These are phyloP conservation scores for Fratercula arctica DNA, from an alignment of 2,797 vertebrate species.

Conservation along the genomic window DNA sequence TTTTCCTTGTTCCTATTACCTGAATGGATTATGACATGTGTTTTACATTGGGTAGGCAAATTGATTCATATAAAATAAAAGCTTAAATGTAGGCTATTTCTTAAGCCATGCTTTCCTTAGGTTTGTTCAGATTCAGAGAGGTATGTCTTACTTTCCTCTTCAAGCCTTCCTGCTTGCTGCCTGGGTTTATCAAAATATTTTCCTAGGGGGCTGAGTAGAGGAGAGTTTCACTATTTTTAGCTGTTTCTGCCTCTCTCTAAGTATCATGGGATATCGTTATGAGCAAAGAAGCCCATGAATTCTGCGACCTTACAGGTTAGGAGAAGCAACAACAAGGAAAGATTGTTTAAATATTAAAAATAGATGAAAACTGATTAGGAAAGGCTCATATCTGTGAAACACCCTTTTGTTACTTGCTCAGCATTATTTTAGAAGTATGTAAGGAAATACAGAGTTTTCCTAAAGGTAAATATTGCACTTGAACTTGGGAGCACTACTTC, in stretches of 20 bases:
- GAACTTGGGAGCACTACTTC: not conserved
- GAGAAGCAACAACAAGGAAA: not conserved
- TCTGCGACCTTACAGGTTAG: not conserved
- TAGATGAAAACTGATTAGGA: not conserved
- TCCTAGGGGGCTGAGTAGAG: not conserved
- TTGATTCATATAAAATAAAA: slow-evolving; percentile 26
- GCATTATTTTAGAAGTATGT: not conserved
- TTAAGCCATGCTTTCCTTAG: slow-evolving; percentile 38
- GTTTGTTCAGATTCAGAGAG: slow-evolving; percentile 52
- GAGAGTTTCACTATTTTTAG: slow-evolving; percentile 30
- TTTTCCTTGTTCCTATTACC: slow-evolving; percentile 45
- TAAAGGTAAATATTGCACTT: not conserved
- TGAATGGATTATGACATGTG: slow-evolving; percentile 53
- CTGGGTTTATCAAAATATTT: slow-evolving; percentile 49
- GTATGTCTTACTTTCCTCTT: slow-evolving; percentile 50
- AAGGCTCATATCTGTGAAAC: not conserved
- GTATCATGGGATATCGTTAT: not conserved
- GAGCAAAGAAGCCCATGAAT: not conserved
- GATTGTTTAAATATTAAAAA: not conserved
- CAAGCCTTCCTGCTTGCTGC: slow-evolving; percentile 10
- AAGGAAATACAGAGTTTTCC: not conserved
- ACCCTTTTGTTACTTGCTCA: not conserved
- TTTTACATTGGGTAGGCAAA: slow-evolving; percentile 56
- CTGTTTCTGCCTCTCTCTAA: not conserved
- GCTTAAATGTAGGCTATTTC: not conserved